Evolutionary conservation across 2,797 vertebrate genomes (phyloP).

Genomic region (Lophius americanus): DNA sequence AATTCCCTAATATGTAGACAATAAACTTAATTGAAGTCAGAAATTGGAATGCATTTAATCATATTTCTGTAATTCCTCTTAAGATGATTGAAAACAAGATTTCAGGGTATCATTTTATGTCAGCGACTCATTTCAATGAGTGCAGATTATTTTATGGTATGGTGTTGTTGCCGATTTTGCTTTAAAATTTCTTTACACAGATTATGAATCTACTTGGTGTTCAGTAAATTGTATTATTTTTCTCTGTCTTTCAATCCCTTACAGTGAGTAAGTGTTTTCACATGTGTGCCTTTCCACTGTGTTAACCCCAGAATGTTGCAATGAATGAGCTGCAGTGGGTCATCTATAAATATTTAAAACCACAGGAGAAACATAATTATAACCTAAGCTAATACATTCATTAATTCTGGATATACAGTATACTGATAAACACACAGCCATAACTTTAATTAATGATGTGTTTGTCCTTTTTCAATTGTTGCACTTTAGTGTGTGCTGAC

Average conservation of each 20-base stretch:
- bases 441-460: conserved; percentile 31
- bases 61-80: background rate
- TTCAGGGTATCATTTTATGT: background rate
- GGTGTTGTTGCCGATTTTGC: background rate
- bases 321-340: conserved; percentile 61
- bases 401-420: conserved; percentile 27
- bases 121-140: background rate
- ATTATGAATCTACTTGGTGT: background rate
- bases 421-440: conserved; percentile 9
- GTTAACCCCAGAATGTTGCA: conserved; percentile 53
- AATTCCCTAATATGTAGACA: conserved; percentile 15
- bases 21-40: background rate
- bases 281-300: conserved; percentile 35
- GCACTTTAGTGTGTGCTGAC: conserved; percentile 24
- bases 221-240: conserved; percentile 24
- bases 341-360: conserved; percentile 63
- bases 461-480: conserved; percentile 42
- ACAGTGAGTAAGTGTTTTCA: conserved; percentile 31
- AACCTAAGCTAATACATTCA: conserved; percentile 31
- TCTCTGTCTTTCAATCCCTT: conserved; percentile 39
- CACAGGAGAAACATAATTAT: background rate
- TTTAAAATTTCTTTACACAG: conserved; percentile 4
- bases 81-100: conserved; percentile 1
- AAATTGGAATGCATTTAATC: background rate
- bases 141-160: background rate